Evolutionary conservation across 1,140 invertebrate species (phyloP), one percentile per base, ranked within the genome.

Genomic region (Tetragnatha versicolor): DNA sequence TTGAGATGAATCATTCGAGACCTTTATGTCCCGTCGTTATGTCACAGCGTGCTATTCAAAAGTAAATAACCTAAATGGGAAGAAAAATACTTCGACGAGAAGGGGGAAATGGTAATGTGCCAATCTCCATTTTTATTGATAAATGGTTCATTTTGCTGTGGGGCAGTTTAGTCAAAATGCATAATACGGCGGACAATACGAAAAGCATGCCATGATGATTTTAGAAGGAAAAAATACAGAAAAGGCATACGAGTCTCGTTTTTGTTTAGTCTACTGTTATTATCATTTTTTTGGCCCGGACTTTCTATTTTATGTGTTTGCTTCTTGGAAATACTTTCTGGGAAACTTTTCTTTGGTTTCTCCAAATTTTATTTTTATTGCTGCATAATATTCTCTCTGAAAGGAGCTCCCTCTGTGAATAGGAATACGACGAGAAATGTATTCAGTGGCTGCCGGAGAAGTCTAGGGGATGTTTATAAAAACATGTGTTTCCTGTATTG

Each of bases 121-220:
- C 65, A 29, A 68, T 68, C 65, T 68, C 42, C 65, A 51, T 68
- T 68, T 68, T 35, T 68, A 68, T 68, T 51, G 65, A 51, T 68
- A 68, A 68, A 68, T 68, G n/a, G 45, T 17, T 33, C 65, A 6
- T 68, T 68, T 51, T 51, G 45, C 65, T 68, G n/a, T 45, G 6
- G 65, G 65, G 65, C 65, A 68, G 65, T 68, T 68, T 31, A 49
- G 20, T 29, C 14, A 29, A 20, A 68, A 68, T 68, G 37, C 29
- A 51, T 51, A 49, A 51, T 68, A 47, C 47, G 65, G 51, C 42
- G 65, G 65, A 68, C 65, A 68, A 14, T 68, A n/a, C 25, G 25
- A 33, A 6, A 49, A 4, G 12, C 20, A 31, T 25, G 29, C 51
- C 47, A 68, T 68, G 42, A 49, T 33, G 29, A 51, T 68, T 68